Evolutionary conservation across 1,140 invertebrate species (phyloP).

Genomic region (Drosophila pseudoananassae): DNA sequence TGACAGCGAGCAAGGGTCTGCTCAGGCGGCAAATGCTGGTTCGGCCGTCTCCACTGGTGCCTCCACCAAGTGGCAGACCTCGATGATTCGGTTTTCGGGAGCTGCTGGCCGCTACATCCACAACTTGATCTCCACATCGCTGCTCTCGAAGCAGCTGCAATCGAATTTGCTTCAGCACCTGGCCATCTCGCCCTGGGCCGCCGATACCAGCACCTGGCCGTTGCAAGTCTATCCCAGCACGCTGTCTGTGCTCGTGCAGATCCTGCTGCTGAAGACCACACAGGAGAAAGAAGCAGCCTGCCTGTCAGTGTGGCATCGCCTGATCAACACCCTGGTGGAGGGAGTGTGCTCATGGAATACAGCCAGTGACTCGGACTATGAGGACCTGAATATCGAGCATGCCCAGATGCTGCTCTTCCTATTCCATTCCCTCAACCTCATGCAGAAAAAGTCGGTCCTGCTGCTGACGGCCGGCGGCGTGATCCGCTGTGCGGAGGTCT

Average conservation of each 20-base stretch:
- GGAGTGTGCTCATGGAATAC: slow-evolving; percentile 86
- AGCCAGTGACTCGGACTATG: slow-evolving; percentile 68
- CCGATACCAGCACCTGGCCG: slow-evolving; percentile 89
- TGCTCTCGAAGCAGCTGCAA: slow-evolving; percentile 88
- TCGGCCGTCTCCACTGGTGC: slow-evolving; percentile 3
- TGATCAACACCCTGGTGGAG: slow-evolving; percentile 94
- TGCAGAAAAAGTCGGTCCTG: slow-evolving; percentile 98
- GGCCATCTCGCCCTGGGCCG: slow-evolving; percentile 90
- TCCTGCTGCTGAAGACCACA: slow-evolving; percentile 91
- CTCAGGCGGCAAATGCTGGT: slow-evolving; percentile 7
- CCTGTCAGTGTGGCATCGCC: slow-evolving; percentile 94
- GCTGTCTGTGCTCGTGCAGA: slow-evolving; percentile 90
- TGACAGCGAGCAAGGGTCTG: slow-evolving; percentile 48
- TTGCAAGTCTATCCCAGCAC: slow-evolving; percentile 94
- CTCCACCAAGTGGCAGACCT: slow-evolving; percentile 75
- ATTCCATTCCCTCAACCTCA: slow-evolving; percentile 96
- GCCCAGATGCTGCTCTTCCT: slow-evolving; percentile 96
- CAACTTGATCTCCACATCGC: slow-evolving; percentile 90
- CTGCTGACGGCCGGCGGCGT: slow-evolving; percentile 90
- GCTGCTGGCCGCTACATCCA: slow-evolving; percentile 82
- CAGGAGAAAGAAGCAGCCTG: slow-evolving; percentile 94
- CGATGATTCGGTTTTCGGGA: slow-evolving; percentile 83
- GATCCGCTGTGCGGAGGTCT: slow-evolving; percentile 88
- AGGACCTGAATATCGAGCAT: slow-evolving; percentile 97
- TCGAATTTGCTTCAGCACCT: slow-evolving; percentile 90